Base-by-base conservation (phyloP, 2,113 vertebrate genomes). In the Podilymbus podiceps region DNA sequence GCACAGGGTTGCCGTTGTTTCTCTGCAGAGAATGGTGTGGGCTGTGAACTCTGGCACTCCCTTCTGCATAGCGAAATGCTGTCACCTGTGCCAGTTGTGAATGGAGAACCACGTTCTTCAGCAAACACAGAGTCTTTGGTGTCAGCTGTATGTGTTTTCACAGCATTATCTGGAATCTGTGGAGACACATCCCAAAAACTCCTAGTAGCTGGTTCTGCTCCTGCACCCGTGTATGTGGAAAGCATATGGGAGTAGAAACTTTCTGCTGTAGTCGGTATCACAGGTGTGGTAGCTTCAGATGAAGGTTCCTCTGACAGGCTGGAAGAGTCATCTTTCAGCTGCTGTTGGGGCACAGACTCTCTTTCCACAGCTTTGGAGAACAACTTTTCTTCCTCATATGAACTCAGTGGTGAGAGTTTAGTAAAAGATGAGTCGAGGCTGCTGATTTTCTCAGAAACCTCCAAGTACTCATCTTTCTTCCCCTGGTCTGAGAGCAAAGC, bases 401-500 rank as follows among this genome's bases (percentile, higher is more conserved):
- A 98, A 95, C 98, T 98, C 58, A 97, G 89, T 0, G 97, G 98
- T 72, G 98, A 98, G 72, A 98, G 98, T 64, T 97, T 98, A 62
- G 98, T 97, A 80, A 98, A 98, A 56, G 98, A 96, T 16, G 98
- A 98, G 71, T 98, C 98, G 33, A 98, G 97, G 63, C 96, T 91
- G 25, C 98, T 96, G 87, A 95, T 96, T 50, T 99, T 99, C 93
- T 99, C 98, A 33, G 99, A 99, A 49, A 99, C 99, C 94, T 99
- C 99, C 64, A 99, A 93, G 92, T 99, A 99, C 76, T 99, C 98
- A 35, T 99, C 98, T 92, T 98, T 98, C 12, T 97, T 97, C 90
- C 89, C 91, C 50, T 98, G 69, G 63, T 87, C 23, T 97, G 96
- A 95, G 81, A 89, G 96, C 96, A 97, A 98, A 95, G 77, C 47